Conservation (phyloP, 2,113 vertebrate genomes). For the Dicentrarchus labrax region DNA sequence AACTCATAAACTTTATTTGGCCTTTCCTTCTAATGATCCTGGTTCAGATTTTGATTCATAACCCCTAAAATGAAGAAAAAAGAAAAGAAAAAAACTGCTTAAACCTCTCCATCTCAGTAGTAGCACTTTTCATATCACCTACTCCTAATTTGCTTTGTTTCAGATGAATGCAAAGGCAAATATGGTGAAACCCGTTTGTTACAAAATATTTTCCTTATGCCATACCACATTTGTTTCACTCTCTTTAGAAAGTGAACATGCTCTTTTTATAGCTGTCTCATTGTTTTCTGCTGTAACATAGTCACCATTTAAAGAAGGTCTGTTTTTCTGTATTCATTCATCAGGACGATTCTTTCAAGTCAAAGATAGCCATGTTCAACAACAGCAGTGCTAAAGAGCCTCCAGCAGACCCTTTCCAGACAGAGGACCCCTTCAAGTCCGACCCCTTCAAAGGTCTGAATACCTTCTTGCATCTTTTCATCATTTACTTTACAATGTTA, state of each 20-base stretch:
- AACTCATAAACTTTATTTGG: neutral
- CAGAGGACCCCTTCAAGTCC: constrained; percentile 94
- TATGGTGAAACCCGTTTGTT: neutral
- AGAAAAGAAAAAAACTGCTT: too few relatives aligned
- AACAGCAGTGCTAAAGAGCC: constrained; percentile 83
- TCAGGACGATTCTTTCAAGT: constrained; percentile 92
- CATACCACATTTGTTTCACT: neutral
- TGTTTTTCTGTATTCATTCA: constrained; percentile 1
- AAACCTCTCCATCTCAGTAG: too few relatives aligned
- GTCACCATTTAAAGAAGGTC: neutral
- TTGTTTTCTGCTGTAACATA: neutral
- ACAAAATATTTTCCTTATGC: neutral
- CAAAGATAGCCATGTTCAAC: constrained; percentile 90
- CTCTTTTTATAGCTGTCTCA: neutral
- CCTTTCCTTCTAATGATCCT: neutral
- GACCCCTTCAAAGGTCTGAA: constrained; percentile 91
- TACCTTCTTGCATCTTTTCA: constrained; percentile 68
- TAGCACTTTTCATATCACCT: neutral
- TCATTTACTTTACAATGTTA: constrained; percentile 49
- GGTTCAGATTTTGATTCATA: neutral
- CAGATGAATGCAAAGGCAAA: neutral
- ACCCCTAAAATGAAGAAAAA: neutral
- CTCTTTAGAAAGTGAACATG: neutral
- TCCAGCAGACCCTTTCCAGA: constrained; percentile 92
- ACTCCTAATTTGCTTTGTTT: neutral